Base-by-base conservation (phyloP, 1,140 invertebrate genomes). In the Pteromalus puparum region DNA sequence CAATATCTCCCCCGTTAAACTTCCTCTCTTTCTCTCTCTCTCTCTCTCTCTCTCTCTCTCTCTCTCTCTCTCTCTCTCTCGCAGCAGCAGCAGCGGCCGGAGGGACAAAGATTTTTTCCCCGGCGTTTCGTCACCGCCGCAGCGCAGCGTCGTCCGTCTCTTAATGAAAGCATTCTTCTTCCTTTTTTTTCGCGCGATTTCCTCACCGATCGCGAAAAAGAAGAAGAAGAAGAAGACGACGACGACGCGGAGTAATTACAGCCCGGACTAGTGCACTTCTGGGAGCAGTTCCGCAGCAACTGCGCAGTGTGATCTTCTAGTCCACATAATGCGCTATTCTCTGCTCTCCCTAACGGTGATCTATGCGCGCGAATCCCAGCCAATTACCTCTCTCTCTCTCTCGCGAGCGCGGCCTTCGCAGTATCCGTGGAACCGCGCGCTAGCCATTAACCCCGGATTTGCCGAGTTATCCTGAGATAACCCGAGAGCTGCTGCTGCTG, bases 221-320 rank as follows among this genome's bases (percentile, higher is more conserved):
- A 30, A 30, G 72, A 26, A 74, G 72, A 34, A 34, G 3, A 34
- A 0, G 30, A 0, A 34, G 30, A 34, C 3, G 30, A 34, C 3
- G 4, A 34, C 30, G 30, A 34, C 34, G 30, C 73, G 77, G 87
- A 87, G 91, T 91, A 91, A 92, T 92, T 92, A 92, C 24, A 26
- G n/a, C 89, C 88, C 7, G 53, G 53, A 21, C 88, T 87, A 90
- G 87, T 89, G 88, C 88, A 91, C 89, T 91, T 90, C n/a, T 76
- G 90, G 88, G 88, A 83, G 79, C 86, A 87, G 84, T 81, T 85
- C 18, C 21, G 85, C 76, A 75, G 26, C 83, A 79, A 74, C 86
- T 87, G 85, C 74, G 80, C 83, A 85, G 21, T 26, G 81, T 13
- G 74, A 87, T 26, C n/a, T 67, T 65, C 77, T 75, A 76, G 81